Conservation (phyloP, 1,140 invertebrate genomes). For the Bicyclus anynana region DNA sequence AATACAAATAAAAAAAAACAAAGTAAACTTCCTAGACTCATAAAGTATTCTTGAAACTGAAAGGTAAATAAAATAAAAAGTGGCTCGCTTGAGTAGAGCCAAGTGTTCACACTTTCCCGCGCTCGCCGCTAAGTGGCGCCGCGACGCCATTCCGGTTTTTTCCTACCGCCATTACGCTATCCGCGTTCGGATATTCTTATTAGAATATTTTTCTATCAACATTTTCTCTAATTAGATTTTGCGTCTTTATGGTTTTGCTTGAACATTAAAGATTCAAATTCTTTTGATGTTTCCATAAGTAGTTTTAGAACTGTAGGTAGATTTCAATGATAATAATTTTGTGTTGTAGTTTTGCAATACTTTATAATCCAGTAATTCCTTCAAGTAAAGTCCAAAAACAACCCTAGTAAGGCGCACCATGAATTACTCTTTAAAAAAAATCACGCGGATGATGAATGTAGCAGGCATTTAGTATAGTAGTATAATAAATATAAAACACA, state of each 20-base stretch:
- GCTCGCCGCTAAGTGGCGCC: conserved; percentile 31
- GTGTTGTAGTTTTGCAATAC: no score
- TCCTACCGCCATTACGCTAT: conserved; percentile 29
- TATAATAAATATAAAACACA: no score
- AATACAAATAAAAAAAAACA: no score
- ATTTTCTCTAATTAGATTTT: not conserved
- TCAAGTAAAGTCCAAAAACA: no score
- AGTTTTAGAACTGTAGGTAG: no score
- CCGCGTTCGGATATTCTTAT: conserved; percentile 33
- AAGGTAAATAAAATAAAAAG: conserved; percentile 14
- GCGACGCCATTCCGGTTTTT: conserved; percentile 29
- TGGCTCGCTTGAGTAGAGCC: conserved; percentile 14
- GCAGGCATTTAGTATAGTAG: no score
- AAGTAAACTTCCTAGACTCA: not conserved
- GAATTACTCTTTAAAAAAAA: no score
- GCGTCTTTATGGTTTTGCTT: not conserved
- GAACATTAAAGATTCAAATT: not conserved
- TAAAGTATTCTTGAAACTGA: not conserved
- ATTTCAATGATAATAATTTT: no score
- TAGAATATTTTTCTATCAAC: conserved; percentile 30
- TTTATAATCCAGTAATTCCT: no score
- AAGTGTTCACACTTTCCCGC: conserved; percentile 30
- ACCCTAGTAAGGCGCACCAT: no score
- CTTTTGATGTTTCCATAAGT: no score
- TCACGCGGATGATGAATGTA: no score